Conservation (phyloP, 2,888 invertebrate genomes). For the Morpho achilles region DNA sequence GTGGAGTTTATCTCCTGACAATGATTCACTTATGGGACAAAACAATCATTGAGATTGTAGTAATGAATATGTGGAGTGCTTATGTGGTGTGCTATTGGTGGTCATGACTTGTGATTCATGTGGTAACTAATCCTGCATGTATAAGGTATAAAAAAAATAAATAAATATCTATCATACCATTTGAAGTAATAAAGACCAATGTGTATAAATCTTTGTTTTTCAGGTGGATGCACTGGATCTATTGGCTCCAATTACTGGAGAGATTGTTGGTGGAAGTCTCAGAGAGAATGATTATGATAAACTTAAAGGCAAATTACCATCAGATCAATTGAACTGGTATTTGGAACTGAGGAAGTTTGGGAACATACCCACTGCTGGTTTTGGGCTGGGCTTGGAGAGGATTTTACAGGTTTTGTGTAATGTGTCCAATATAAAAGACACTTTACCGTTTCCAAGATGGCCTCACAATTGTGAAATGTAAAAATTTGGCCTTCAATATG, state of each 20-base stretch:
- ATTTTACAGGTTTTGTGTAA: conserved; percentile 90
- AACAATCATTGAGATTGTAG: too few relatives aligned
- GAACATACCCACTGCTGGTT: conserved; percentile 94
- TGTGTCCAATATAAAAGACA: conserved; percentile 94
- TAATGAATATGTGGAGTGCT: too few relatives aligned
- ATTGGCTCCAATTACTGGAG: conserved; percentile 92
- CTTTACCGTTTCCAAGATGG: conserved; percentile 96
- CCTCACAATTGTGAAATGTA: conserved; percentile 90
- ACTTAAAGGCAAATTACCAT: conserved; percentile 81
- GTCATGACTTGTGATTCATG: too few relatives aligned
- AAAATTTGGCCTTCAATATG: conserved; percentile 5
- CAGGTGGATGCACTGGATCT: conserved; percentile 92
- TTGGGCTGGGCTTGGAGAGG: conserved; percentile 97
- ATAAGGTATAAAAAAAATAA: too few relatives aligned
- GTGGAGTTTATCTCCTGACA: too few relatives aligned
- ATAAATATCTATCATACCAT: too few relatives aligned
- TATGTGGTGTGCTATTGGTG: too few relatives aligned
- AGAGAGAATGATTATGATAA: conserved; percentile 88
- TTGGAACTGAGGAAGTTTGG: conserved; percentile 93
- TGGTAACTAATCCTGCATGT: too few relatives aligned
- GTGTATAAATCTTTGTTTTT: conserved; percentile 27
- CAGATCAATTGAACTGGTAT: conserved; percentile 88
- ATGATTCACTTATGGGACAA: too few relatives aligned
- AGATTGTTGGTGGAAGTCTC: conserved; percentile 96
- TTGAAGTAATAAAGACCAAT: too few relatives aligned